Conservation (phyloP, 2,113 vertebrate species). For the Cavia porcellus region DNA sequence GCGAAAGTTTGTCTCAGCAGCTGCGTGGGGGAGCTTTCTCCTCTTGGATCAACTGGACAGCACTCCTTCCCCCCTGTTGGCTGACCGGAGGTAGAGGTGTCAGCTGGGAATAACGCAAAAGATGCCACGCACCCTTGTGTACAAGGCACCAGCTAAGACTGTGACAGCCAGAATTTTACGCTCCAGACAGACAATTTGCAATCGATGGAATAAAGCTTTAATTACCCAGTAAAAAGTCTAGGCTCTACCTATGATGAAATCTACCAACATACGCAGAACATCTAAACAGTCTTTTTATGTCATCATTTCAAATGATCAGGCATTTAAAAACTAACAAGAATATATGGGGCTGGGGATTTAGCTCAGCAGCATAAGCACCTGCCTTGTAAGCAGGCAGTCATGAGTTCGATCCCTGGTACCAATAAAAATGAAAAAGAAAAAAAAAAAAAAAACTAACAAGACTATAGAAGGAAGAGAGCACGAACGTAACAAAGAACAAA, state of each 20-base stretch:
- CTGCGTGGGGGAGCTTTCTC: neutral
- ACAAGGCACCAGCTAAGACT: neutral
- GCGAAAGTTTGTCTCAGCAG: neutral
- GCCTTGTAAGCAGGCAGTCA: no score
- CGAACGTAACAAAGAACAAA: neutral
- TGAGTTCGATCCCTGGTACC: no score
- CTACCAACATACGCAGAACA: neutral
- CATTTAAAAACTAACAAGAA: neutral
- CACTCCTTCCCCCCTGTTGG: neutral
- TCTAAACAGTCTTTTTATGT: neutral
- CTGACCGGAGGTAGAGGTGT: neutral
- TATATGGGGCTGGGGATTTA: neutral
- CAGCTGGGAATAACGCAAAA: neutral
- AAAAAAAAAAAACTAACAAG: neutral
- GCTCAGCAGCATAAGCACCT: no score
- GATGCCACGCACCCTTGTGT: neutral
- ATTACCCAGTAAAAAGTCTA: neutral
- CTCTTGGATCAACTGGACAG: neutral
- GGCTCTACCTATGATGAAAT: neutral
- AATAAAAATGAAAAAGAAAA: no score
- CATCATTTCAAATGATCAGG: conserved; percentile 13
- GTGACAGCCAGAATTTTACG: neutral
- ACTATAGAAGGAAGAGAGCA: neutral
- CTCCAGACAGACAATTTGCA: neutral
- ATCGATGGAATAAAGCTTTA: neutral